Conservation (phyloP, 2,888 invertebrate species). For the Poecilus cupreus region DNA sequence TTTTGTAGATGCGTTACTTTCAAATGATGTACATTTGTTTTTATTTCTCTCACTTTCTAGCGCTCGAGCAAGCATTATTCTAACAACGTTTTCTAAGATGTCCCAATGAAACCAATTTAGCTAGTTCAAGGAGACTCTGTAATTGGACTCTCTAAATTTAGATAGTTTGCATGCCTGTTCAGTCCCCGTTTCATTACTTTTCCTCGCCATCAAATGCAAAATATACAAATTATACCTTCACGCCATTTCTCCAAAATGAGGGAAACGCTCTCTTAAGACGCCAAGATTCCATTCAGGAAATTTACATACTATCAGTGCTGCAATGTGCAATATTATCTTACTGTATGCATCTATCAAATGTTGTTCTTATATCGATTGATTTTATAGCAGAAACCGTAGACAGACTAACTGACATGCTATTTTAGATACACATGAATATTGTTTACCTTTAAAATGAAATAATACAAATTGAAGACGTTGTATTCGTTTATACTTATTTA, state of each 20-base stretch:
- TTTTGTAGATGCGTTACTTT: constrained; percentile 38
- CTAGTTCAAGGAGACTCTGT: constrained; percentile 51
- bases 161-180: constrained; percentile 32
- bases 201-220: constrained; percentile 8
- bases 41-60: constrained; percentile 50
- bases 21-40: constrained; percentile 45
- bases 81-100: constrained; percentile 50
- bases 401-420: too few relatives aligned
- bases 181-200: constrained; percentile 18
- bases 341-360: not conserved
- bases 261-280: not conserved
- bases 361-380: too few relatives aligned
- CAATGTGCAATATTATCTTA: not conserved
- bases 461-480: too few relatives aligned
- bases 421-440: too few relatives aligned
- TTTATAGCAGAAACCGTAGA: too few relatives aligned
- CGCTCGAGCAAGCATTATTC: constrained; percentile 33
- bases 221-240: constrained; percentile 7
- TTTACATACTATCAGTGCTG: too few relatives aligned
- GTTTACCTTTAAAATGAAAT: too few relatives aligned
- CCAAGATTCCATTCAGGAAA: not conserved
- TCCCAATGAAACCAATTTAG: constrained; percentile 55
- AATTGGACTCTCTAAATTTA: constrained; percentile 54
- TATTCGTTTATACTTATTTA: too few relatives aligned
- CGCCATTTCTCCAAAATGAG: not conserved